Conservation (phyloP, 2,888 invertebrate species). For the Malthinus seriepunctatus region DNA sequence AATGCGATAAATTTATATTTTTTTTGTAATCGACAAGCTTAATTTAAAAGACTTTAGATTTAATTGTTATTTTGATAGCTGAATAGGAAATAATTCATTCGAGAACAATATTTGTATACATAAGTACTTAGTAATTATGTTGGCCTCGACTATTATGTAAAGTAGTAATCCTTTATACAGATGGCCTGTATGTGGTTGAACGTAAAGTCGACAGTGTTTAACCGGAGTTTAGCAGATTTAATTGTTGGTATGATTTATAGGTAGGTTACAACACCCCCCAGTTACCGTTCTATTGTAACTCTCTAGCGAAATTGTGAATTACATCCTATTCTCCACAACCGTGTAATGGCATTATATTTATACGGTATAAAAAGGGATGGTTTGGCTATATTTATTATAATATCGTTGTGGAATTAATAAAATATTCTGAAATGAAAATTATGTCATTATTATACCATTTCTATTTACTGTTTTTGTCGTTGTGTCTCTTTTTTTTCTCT, state of each 20-base stretch:
- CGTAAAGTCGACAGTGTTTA: conserved; percentile 49
- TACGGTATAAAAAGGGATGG: conserved; percentile 13
- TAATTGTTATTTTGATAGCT: not conserved
- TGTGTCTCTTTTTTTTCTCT: conserved; percentile 21
- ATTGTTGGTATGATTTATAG: conserved; percentile 52
- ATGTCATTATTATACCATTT: conserved; percentile 17
- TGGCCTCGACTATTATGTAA: conserved; percentile 17
- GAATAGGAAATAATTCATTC: conserved; percentile 3
- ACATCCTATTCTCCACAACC: conserved; percentile 35
- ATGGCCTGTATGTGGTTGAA: conserved; percentile 41
- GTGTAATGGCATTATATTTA: conserved; percentile 31
- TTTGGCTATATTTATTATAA: conserved; percentile 33
- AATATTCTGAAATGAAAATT: too few relatives aligned
- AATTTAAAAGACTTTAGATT: not conserved
- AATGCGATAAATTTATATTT: too few relatives aligned
- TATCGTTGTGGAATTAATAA: conserved; percentile 30
- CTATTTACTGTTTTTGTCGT: conserved; percentile 17
- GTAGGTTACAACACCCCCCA: conserved; percentile 45
- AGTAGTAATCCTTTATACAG: conserved; percentile 36
- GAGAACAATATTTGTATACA: conserved; percentile 5
- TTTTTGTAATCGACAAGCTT: too few relatives aligned
- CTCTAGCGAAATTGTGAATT: conserved; percentile 40
- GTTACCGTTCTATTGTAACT: conserved; percentile 39
- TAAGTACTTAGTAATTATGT: conserved; percentile 7
- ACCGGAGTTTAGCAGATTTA: conserved; percentile 51